A percentile compares a stretch with the other conserved stretches of the same genome.
Evolutionary conservation across 2,888 invertebrate genomes (phyloP).

Genomic region (Neocrepidodera transversa): DNA sequence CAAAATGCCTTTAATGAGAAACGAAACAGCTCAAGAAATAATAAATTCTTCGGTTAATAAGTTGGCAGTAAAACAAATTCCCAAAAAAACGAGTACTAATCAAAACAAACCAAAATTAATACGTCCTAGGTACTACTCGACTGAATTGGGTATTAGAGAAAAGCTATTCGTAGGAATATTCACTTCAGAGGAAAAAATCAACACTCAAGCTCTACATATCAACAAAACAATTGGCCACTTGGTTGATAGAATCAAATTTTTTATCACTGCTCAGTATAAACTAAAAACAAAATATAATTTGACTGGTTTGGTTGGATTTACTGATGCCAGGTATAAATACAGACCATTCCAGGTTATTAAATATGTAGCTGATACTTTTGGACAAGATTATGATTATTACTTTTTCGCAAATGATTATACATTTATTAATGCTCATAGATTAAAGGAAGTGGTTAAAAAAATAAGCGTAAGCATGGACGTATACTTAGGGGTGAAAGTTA

Average conservation of each 20-base stretch:
- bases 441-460: conserved; percentile 74
- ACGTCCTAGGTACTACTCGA: conserved; percentile 91
- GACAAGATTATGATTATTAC: conserved; percentile 92
- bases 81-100: conserved; percentile 41
- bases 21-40: conserved; percentile 43
- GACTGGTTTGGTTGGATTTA: conserved; percentile 79
- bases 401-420: conserved; percentile 85
- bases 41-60: conserved; percentile 45
- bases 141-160: conserved; percentile 92
- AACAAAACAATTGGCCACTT: conserved; percentile 87
- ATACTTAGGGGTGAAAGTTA: conserved; percentile 77
- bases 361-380: conserved; percentile 87
- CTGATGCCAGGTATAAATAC: conserved; percentile 77
- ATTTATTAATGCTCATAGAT: conserved; percentile 81
- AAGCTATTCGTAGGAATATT: conserved; percentile 88
- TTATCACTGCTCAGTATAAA: conserved; percentile 60
- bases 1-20: conserved; percentile 26
- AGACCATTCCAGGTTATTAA: conserved; percentile 88
- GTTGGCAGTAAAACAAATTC: conserved; percentile 39
- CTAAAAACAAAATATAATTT: conserved; percentile 55
- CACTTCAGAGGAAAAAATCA: conserved; percentile 76
- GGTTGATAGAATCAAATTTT: conserved; percentile 77
- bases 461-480: conserved; percentile 87
- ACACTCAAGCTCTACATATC: conserved; percentile 79
- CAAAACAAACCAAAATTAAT: conserved; percentile 65